Conservation (phyloP, 2,113 vertebrate genomes). For the Parus major region DNA sequence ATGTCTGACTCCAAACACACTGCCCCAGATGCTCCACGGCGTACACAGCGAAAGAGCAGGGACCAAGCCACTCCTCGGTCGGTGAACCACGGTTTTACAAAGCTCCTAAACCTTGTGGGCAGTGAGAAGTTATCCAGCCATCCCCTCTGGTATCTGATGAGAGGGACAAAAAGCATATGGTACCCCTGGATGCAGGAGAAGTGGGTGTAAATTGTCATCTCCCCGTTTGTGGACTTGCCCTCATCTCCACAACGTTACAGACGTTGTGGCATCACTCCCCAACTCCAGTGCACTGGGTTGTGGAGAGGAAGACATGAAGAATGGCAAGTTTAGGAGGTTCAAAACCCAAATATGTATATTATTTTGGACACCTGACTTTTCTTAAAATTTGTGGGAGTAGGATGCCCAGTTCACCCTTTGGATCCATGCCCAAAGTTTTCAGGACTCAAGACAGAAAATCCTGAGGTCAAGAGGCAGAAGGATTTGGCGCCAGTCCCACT, state of each 20-base stretch:
- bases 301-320: background rate
- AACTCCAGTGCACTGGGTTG: rapidly evolving
- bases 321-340: background rate
- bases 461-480: background rate
- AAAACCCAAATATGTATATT: background rate
- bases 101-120: background rate
- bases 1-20: background rate
- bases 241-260: background rate
- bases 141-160: background rate
- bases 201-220: background rate
- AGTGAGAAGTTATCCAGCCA: background rate
- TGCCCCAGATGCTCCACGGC: rapidly evolving
- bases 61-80: rapidly evolving
- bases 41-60: rapidly evolving
- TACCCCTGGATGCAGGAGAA: background rate
- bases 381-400: background rate
- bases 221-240: rapidly evolving
- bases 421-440: constrained; percentile 6
- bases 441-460: background rate
- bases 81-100: background rate
- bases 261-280: rapidly evolving
- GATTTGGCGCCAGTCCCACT: background rate
- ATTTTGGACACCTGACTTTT: background rate
- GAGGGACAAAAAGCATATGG: background rate
- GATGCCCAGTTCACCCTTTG: background rate